A percentile compares a stretch with the other conserved stretches of the same genome.
These are phyloP conservation scores for Chrysopilus asiliformis DNA, from an alignment of 2,888 invertebrate species.

Conservation along the genomic window DNA sequence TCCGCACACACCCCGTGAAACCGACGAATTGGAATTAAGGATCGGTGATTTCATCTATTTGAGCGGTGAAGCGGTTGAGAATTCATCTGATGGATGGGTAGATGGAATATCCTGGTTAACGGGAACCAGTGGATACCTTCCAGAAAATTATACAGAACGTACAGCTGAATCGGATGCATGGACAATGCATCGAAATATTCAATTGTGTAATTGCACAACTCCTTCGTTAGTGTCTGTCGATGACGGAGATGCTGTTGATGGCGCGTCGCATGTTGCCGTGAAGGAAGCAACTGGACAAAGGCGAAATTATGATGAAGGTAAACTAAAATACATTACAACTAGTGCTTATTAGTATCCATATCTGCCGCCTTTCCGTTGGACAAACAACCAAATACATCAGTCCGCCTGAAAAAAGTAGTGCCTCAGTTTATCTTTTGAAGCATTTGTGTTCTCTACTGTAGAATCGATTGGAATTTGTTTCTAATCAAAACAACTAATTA, in stretches of 20 bases:
- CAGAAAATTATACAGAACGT: constrained; percentile 67
- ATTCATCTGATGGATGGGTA: constrained; percentile 75
- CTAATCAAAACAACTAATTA: too few species aligned
- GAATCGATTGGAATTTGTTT: too few species aligned
- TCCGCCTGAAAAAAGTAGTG: too few species aligned
- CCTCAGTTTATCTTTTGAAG: too few species aligned
- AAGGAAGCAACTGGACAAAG: constrained; percentile 1
- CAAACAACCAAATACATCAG: too few species aligned
- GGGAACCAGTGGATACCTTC: constrained; percentile 63
- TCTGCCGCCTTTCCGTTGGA: too few species aligned
- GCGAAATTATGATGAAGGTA: not conserved
- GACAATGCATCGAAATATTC: constrained; percentile 67
- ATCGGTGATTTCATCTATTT: constrained; percentile 79
- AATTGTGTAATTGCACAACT: constrained; percentile 36
- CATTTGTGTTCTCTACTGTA: too few species aligned
- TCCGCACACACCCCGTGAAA: constrained; percentile 58
- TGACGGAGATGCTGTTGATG: constrained; percentile 31
- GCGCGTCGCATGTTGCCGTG: constrained; percentile 28
- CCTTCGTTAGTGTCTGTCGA: constrained; percentile 32
- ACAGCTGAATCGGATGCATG: constrained; percentile 84
- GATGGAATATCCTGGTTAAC: constrained; percentile 45
- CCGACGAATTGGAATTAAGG: constrained; percentile 72
- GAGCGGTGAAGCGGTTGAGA: constrained; percentile 55
- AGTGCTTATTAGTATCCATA: too few species aligned
- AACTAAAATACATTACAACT: not conserved